These are phyloP conservation scores for Cathartes aura DNA, from an alignment of 2,113 vertebrate genomes.

Conservation along the genomic window DNA sequence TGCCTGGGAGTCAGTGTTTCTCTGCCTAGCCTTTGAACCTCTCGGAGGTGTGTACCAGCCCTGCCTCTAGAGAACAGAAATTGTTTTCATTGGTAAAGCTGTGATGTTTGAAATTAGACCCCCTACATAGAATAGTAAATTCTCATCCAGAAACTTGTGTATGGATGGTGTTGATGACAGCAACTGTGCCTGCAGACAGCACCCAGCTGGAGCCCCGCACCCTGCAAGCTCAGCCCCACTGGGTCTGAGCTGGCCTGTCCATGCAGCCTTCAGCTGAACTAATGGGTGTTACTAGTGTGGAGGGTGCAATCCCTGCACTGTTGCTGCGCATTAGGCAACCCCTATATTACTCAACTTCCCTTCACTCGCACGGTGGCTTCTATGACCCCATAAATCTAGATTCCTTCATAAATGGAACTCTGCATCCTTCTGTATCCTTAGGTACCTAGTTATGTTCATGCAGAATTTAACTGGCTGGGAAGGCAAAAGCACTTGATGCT, in stretches of 20 bases:
- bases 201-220: fast-evolving
- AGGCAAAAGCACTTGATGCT: background rate
- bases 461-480: background rate
- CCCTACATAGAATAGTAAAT: background rate
- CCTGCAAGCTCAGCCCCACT: background rate
- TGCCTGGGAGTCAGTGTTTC: background rate
- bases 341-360: background rate
- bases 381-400: background rate
- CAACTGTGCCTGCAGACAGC: background rate
- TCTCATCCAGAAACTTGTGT: background rate
- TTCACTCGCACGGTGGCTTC: fast-evolving
- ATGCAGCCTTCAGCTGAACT: background rate
- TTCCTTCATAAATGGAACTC: background rate
- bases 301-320: background rate
- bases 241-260: background rate
- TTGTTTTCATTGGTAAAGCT: background rate
- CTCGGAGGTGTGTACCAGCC: background rate
- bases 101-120: background rate
- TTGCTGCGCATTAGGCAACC: background rate
- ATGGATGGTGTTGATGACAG: background rate
- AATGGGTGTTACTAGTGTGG: background rate
- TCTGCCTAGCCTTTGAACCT: background rate
- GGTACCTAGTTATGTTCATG: background rate
- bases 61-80: background rate
- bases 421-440: background rate